These are phyloP conservation scores for Nephrotoma flavescens DNA, from an alignment of 2,888 invertebrate genomes.

Conservation along the genomic window DNA sequence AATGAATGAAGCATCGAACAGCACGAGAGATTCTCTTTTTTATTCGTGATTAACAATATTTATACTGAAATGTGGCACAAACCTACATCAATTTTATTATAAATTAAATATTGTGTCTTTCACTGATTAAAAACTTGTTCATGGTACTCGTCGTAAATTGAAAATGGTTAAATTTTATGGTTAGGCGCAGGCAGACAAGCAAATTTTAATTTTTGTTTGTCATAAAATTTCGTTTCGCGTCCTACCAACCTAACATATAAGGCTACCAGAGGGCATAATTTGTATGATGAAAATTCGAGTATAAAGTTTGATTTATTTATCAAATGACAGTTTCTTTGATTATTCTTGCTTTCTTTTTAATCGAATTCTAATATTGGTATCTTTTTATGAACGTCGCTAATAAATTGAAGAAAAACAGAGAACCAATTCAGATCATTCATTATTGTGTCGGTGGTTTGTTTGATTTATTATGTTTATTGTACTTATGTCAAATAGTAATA, in stretches of 20 bases:
- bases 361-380: no score
- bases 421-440: background rate
- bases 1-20: background rate
- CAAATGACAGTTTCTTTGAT: no score
- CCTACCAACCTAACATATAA: no score
- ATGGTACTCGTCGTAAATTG: no score
- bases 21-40: background rate
- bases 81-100: background rate
- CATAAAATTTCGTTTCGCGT: no score
- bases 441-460: background rate
- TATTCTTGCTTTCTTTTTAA: no score
- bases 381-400: background rate
- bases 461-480: background rate
- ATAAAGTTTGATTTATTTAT: no score
- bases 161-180: no score
- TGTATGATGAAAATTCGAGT: no score
- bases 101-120: background rate
- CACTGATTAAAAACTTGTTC: background rate
- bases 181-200: no score
- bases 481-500: background rate
- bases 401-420: background rate
- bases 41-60: background rate
- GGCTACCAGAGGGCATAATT: no score
- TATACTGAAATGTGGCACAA: background rate
- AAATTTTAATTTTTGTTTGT: no score